Base-by-base conservation (phyloP, 1,140 invertebrate species). In the Meteorus sp. region DNA sequence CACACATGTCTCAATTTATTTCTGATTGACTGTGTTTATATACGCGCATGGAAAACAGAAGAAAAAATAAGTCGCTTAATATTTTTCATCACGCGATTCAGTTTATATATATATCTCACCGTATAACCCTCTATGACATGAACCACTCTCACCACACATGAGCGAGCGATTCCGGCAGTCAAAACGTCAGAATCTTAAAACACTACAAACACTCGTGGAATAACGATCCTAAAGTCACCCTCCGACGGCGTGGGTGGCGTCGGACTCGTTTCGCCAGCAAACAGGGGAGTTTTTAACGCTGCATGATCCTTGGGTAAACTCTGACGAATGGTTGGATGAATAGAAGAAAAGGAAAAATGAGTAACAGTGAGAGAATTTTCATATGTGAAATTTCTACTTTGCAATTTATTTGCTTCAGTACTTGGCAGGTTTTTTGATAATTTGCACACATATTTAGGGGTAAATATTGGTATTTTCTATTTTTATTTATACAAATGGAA, bases 121-220 rank as follows among this genome's bases (percentile, higher is more conserved):
- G 20, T 47, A 20, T 27, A 15, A 8, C n/a, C 15, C 13, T 22
- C 11, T 25, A 3, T 47, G 37, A 48, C 43, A 37, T 52, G 13
- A 8, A 17, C 25, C 44, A 39, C 47, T 17, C 23, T 25, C 22
- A 23, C 3, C 44, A 25, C 44, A 47, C 19, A 15, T 51, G 48
- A 51, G 11, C 48, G 15, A 62, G 53, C 51, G 60, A 64, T 67
- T 70, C 61, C 60, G 59, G 56, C 64, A 74, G 72, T 73, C 72
- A 70, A 72, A 73, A 74, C 65, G 74, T 74, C 74, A 74, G 69
- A 76, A 74, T 74, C 68, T 73, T 73, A 72, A 76, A 72, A 72
- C 62, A 72, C 68, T 64, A 69, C 72, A 74, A 76, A 74, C 72
- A 73, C 69, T 70, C 67, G 51, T 64, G 66, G 71, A 73, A 71